Percentiles rank a stretch among this genome's conserved stretches.
phyloP scores from a whole-genome alignment of 92 coral and sea anemone genomes.

The Nematostella vectensis region DNA sequence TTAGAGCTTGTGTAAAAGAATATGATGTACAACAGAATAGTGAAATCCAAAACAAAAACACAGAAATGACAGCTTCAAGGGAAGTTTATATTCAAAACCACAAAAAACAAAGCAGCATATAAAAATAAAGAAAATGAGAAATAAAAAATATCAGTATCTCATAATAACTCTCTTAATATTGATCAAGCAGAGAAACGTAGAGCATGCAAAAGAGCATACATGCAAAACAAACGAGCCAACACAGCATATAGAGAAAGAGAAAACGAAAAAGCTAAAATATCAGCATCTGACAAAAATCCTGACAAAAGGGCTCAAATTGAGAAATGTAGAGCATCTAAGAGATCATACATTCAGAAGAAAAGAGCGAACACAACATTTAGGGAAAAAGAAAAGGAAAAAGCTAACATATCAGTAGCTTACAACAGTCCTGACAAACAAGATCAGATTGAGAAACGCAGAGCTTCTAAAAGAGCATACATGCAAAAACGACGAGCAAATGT shows the following conservation, averaged over 20 bases:
- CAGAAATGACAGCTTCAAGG: neutral
- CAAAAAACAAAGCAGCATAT: conserved; percentile 1
- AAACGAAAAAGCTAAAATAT: conserved; percentile 4
- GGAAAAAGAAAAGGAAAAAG: neutral
- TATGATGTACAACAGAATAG: conserved; percentile 5
- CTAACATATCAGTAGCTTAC: too few species aligned
- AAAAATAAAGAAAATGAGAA: neutral
- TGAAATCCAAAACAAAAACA: conserved; percentile 3
- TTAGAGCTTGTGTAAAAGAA: neutral
- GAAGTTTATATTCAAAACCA: neutral
- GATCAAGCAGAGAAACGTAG: conserved; percentile 23
- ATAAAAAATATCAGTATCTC: neutral
- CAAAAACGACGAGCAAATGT: neutral
- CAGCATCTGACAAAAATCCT: too few species aligned
- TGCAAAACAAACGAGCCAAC: neutral
- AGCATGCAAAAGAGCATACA: conserved; percentile 9
- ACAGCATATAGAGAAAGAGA: neutral
- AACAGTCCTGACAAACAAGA: too few species aligned
- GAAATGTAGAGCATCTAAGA: too few species aligned
- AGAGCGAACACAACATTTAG: neutral
- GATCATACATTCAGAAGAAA: too few species aligned
- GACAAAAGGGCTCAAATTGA: too few species aligned
- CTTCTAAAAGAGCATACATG: conserved; percentile 13
- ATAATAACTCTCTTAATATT: too few species aligned
- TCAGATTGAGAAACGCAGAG: neutral